Evolutionary conservation across 1,140 invertebrate species (phyloP).

Genomic region (Proctacanthus coquilletti): DNA sequence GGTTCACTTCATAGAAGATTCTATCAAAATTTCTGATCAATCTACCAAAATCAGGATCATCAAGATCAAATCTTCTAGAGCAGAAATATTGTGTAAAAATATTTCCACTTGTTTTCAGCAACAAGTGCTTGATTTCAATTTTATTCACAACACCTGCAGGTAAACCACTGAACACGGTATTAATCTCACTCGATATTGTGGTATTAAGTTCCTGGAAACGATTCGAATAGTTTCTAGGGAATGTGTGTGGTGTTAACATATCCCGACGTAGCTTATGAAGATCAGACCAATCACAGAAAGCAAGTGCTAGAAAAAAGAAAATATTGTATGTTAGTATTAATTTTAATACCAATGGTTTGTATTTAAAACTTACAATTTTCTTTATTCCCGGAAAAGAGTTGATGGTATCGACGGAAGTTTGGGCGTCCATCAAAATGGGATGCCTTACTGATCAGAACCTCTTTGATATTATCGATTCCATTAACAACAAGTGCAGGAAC

Average conservation of each 20-base stretch:
- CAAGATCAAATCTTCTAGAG: slow-evolving; percentile 44
- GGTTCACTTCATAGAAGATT: slow-evolving; percentile 74
- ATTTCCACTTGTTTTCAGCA: slow-evolving; percentile 51
- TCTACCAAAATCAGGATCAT: slow-evolving; percentile 41
- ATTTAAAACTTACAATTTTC: slow-evolving; percentile 51
- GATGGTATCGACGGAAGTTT: slow-evolving; percentile 43
- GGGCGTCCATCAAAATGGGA: slow-evolving; percentile 48
- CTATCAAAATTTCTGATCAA: slow-evolving; percentile 57
- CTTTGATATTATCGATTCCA: slow-evolving; percentile 42
- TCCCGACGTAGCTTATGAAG: slow-evolving; percentile 56
- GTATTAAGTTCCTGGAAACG: slow-evolving; percentile 44
- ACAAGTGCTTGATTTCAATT: slow-evolving; percentile 36
- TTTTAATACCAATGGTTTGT: no score
- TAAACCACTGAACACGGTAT: slow-evolving; percentile 34
- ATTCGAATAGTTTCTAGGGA: slow-evolving; percentile 48
- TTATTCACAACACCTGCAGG: no score
- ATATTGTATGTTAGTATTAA: neutral
- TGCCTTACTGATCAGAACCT: slow-evolving; percentile 45
- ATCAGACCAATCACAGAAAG: slow-evolving; percentile 71
- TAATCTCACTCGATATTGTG: slow-evolving; percentile 40
- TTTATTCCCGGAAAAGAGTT: slow-evolving; percentile 47
- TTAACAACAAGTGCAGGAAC: slow-evolving; percentile 44
- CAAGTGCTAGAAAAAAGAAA: slow-evolving; percentile 55
- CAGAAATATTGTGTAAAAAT: slow-evolving; percentile 70
- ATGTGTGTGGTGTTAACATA: slow-evolving; percentile 52